Evolutionary conservation across 2,888 invertebrate species (phyloP), one percentile per base, ranked within the genome.

Genomic region (Rosalia funebris): DNA sequence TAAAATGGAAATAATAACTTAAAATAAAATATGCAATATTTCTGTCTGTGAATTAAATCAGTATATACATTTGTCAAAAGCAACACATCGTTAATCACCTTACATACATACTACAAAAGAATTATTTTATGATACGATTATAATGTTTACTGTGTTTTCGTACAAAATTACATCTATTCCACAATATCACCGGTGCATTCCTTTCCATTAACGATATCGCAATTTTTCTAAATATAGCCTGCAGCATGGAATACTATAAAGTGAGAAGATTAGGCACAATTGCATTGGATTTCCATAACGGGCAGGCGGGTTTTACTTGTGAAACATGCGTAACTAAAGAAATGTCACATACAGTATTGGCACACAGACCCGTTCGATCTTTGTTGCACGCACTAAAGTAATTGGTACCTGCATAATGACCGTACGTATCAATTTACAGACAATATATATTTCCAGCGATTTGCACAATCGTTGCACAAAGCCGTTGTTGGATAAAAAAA

Each of bases 291-390:
- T 48, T 48, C 36, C 48, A 20, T 36, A 20, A 48, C 19, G n/a
- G n/a, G n/a, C 16, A 48, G 32, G 19, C 17, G 34, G 34, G 36
- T 48, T 48, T 48, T 36, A 36, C 48, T 48, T 48, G 36, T 20
- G 36, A 37, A 48, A 17, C 34, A 19, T 12, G 46, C 19, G 14
- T 48, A 48, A 34, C 17, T n/a, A 36, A 36, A 12, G 10, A 46
- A 3, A 19, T 48, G 48, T 20, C 36, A 48, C 48, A 37, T 19
- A 20, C 20, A 37, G 9, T n/a, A n/a, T n/a, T n/a, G n/a, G n/a
- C n/a, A n/a, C n/a, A n/a, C n/a, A n/a, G n/a, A n/a, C n/a, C n/a
- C n/a, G n/a, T n/a, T n/a, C n/a, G n/a, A 12, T 48, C 36, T 48
- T 48, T 17, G 17, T 41, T 19, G 41, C 17, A 17, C 17, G 17